phyloP scores from a whole-genome alignment of 37 sponge, comb jelly and placozoan genomes.

The Spongilla lacustris region DNA sequence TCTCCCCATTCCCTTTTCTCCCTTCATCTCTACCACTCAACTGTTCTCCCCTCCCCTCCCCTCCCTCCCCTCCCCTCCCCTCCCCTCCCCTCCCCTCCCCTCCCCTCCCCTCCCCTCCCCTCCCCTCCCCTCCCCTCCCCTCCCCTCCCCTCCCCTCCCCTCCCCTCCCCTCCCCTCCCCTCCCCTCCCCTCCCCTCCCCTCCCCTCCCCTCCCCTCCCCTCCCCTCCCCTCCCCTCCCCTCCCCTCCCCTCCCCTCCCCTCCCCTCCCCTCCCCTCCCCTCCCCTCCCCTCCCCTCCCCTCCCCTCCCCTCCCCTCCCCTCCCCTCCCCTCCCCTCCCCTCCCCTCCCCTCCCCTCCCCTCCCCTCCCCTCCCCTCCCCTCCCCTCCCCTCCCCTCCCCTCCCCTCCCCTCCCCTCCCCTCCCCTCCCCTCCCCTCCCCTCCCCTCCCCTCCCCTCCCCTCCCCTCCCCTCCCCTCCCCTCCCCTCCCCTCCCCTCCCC shows the following conservation, averaged over 20 bases:
- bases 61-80: conserved; percentile 10
- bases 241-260: background rate
- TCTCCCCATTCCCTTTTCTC: background rate
- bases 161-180: background rate
- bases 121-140: background rate
- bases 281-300: background rate
- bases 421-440: background rate
- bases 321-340: background rate
- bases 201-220: background rate
- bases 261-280: background rate
- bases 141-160: background rate
- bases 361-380: background rate
- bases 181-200: background rate
- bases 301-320: background rate
- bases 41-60: background rate
- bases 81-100: background rate
- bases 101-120: background rate
- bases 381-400: background rate
- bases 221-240: background rate
- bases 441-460: background rate
- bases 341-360: background rate
- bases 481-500: background rate
- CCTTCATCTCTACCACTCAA: background rate
- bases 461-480: background rate
- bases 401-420: background rate